Evolutionary conservation across 2,797 vertebrate species (phyloP).

Genomic region (Rhodeus uyekii): DNA sequence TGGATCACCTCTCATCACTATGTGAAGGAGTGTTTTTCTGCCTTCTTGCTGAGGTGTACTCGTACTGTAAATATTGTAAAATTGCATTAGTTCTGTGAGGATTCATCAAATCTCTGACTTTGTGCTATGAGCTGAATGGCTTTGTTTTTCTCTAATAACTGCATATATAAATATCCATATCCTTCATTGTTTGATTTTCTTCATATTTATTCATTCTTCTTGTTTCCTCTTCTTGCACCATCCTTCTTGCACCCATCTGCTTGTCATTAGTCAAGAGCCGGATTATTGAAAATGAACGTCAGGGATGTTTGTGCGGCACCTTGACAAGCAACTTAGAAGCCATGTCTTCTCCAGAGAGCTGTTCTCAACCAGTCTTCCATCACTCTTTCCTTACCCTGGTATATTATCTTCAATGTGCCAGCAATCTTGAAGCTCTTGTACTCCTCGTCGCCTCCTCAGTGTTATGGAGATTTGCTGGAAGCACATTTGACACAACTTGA

Average conservation of each 20-base stretch:
- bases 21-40: not conserved
- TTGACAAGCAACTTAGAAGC: conserved; percentile 17
- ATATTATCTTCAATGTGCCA: conserved; percentile 15
- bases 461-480: not conserved
- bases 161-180: not conserved
- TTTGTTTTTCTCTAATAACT: conserved; percentile 2
- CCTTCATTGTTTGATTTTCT: conserved; percentile 18
- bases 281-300: conserved; percentile 11
- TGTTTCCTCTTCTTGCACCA: conserved; percentile 5
- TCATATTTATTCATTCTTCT: conserved; percentile 3
- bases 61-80: conserved; percentile 34
- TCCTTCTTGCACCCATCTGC: conserved; percentile 59
- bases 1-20: conserved; percentile 23
- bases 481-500: not conserved
- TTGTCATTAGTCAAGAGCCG: conserved; percentile 41
- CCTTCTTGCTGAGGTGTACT: not conserved
- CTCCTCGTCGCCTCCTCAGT: not conserved
- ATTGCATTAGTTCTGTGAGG: conserved; percentile 1
- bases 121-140: not conserved
- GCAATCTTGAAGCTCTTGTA: conserved; percentile 6
- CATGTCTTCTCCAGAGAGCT: conserved; percentile 17
- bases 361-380: conserved; percentile 15
- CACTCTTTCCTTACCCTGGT: conserved; percentile 22
- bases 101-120: conserved; percentile 21
- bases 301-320: conserved; percentile 5